Conservation (phyloP, 2,888 invertebrate genomes). For the Macaria liturata region DNA sequence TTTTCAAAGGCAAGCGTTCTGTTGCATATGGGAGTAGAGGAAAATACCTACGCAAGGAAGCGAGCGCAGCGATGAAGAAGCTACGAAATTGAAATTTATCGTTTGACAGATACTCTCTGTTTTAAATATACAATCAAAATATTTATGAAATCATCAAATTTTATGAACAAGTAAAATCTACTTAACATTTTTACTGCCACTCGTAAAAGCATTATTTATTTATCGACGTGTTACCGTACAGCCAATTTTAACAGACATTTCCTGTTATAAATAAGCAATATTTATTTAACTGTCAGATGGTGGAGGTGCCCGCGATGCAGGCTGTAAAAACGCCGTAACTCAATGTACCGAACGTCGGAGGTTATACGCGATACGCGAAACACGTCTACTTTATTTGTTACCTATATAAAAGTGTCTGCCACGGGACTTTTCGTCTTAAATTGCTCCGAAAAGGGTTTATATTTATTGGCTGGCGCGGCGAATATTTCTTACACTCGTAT, state of each 20-base stretch:
- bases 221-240: constrained; percentile 6
- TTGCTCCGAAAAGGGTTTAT: constrained; percentile 25
- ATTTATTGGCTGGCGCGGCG: constrained; percentile 24
- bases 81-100: too few relatives aligned
- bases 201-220: not conserved
- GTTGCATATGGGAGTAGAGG: constrained; percentile 6
- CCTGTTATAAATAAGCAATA: constrained; percentile 32
- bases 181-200: too few relatives aligned
- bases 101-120: too few relatives aligned
- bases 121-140: too few relatives aligned
- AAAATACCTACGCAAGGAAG: too few relatives aligned
- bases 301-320: constrained; percentile 26
- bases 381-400: constrained; percentile 30
- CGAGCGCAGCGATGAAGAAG: too few relatives aligned
- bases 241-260: constrained; percentile 26
- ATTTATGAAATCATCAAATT: too few relatives aligned
- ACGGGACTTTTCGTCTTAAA: constrained; percentile 33
- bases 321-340: constrained; percentile 36
- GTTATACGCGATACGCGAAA: constrained; percentile 25
- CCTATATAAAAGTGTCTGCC: constrained; percentile 32
- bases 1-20: constrained; percentile 20
- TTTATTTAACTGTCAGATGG: constrained; percentile 31
- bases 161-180: too few relatives aligned
- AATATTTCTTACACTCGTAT: constrained; percentile 23
- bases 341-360: constrained; percentile 23